Conservation (phyloP, 2,888 invertebrate genomes). For the Oligia latruncula region DNA sequence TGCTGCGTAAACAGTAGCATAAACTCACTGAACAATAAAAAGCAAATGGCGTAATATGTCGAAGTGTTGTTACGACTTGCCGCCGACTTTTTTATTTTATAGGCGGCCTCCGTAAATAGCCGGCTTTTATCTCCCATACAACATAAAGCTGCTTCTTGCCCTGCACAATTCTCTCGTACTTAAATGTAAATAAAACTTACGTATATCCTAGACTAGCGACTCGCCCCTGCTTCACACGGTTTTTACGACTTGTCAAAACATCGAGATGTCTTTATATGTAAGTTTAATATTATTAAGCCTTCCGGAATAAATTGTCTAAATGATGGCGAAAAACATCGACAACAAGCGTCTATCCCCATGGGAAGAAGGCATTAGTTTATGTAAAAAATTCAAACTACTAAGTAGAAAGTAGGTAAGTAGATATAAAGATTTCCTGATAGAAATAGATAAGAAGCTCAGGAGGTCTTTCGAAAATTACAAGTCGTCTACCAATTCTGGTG, state of each 20-base stretch:
- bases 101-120: slow-evolving; percentile 39
- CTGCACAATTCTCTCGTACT: slow-evolving; percentile 2
- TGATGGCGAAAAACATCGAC: background rate
- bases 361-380: too few relatives aligned
- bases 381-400: too few relatives aligned
- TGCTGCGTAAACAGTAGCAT: slow-evolving; percentile 30
- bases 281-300: background rate
- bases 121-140: slow-evolving; percentile 45
- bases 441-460: too few relatives aligned
- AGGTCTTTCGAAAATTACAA: background rate
- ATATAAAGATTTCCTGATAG: too few relatives aligned
- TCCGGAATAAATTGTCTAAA: background rate
- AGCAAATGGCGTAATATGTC: slow-evolving; percentile 55
- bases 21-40: slow-evolving; percentile 53
- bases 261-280: background rate
- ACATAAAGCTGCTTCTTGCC: slow-evolving; percentile 37
- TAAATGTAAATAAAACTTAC: slow-evolving; percentile 26
- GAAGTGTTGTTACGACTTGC: slow-evolving; percentile 55
- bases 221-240: background rate
- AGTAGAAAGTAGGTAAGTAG: too few relatives aligned
- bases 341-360: too few relatives aligned
- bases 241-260: background rate
- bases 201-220: background rate
- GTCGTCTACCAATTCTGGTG: background rate
- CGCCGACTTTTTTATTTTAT: slow-evolving; percentile 54